Percentiles rank a stretch among this genome's conserved stretches.
Conservation (phyloP, 2,888 invertebrate species). For the Ametastegia equiseti region DNA sequence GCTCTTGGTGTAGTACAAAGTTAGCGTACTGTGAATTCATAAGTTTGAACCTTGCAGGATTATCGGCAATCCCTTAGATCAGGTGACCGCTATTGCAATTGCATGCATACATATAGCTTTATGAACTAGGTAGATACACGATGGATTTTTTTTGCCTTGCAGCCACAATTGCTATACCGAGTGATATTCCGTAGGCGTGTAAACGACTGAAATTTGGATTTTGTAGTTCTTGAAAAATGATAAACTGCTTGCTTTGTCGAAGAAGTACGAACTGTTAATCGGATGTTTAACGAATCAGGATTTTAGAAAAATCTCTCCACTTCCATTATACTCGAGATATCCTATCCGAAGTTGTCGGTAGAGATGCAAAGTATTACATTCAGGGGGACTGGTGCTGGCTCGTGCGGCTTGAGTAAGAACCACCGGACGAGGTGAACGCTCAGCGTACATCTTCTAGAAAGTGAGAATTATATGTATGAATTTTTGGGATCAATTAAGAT, state of each 20-base stretch:
- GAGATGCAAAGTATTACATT: conserved; percentile 33
- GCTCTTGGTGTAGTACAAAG: neutral
- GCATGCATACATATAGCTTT: neutral
- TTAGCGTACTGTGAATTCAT: neutral
- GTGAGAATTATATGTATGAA: neutral
- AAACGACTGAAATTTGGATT: neutral
- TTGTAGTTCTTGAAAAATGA: neutral
- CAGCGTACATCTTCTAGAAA: conserved; percentile 16
- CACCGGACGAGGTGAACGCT: neutral
- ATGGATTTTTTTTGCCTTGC: neutral
- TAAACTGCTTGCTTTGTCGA: neutral
- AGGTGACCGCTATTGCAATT: neutral
- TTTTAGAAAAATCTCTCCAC: neutral
- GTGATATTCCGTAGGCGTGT: neutral
- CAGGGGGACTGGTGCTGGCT: neutral
- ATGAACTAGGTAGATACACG: too few relatives aligned
- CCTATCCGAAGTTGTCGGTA: conserved; percentile 24
- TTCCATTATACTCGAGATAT: conserved; percentile 33
- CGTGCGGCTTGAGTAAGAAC: neutral
- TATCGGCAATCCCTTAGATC: neutral
- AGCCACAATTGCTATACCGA: neutral
- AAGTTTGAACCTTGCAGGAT: neutral
- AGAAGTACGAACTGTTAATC: neutral
- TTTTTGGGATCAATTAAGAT: conserved; percentile 36
- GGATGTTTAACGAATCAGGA: neutral